phyloP scores from a whole-genome alignment of 2,888 invertebrate genomes.

The Galeopsomyia nigrocyanea region DNA sequence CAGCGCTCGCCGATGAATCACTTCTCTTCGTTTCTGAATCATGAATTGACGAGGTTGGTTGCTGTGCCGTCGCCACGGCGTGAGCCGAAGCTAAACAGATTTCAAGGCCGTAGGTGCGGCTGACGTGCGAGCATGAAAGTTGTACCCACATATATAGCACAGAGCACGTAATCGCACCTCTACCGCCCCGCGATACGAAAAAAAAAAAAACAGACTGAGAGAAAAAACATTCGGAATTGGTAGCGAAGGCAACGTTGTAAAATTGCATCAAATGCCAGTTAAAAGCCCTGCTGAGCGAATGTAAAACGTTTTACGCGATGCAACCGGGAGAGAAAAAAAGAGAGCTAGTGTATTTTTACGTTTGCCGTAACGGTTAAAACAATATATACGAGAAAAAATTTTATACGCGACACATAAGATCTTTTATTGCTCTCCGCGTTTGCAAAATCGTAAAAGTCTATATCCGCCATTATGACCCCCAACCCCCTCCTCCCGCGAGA shows the following conservation, averaged over 20 bases:
- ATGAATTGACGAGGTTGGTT: slow-evolving; percentile 33
- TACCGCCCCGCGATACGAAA: slow-evolving; percentile 1
- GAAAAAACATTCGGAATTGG: not conserved
- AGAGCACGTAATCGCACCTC: not conserved
- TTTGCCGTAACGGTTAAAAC: slow-evolving; percentile 20
- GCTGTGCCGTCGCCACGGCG: not conserved
- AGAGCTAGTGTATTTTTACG: not conserved
- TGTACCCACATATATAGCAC: not conserved
- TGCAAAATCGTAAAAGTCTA: slow-evolving; percentile 37
- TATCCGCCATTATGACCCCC: slow-evolving; percentile 22
- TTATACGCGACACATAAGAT: slow-evolving; percentile 18
- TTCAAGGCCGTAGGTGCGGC: slow-evolving; percentile 48
- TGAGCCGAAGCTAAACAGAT: slow-evolving; percentile 34
- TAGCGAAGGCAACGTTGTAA: too few species aligned
- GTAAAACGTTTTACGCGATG: too few species aligned
- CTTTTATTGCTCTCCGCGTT: slow-evolving; percentile 20
- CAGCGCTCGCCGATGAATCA: slow-evolving; percentile 31
- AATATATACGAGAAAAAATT: slow-evolving; percentile 25
- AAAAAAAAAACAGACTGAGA: not conserved
- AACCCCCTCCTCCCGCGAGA: not conserved
- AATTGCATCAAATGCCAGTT: too few species aligned
- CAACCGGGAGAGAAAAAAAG: not conserved
- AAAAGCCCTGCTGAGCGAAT: too few species aligned
- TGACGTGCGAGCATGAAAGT: not conserved
- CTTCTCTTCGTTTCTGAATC: slow-evolving; percentile 42